Base-by-base conservation (phyloP, 2,797 vertebrate species). In the Spinus olivaceus region DNA sequence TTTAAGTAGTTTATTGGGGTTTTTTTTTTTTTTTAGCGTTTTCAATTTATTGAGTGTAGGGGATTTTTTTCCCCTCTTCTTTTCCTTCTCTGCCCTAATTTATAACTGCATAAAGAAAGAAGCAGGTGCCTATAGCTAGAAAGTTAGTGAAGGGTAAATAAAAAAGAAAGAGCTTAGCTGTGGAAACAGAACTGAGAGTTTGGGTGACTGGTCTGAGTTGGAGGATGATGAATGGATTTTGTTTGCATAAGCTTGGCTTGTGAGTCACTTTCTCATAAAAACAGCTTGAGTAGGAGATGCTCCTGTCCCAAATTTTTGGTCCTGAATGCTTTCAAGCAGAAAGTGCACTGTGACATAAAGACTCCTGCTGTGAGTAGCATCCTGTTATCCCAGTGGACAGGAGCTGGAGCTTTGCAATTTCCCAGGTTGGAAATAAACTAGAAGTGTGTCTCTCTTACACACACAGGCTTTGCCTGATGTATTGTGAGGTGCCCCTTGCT, bases 211-310 rank as follows among this genome's bases (percentile, higher is more conserved):
- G 69, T 94, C 81, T 71, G 89, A 92, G 76, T 56, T 94, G 87
- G 82, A 94, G 94, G 33, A 88, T 83, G 81, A 77, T 94, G 76
- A 89, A 95, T 90, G 81, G 79, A 61, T 83, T 90, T 60, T 90
- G 65, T 94, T 91, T 86, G 50, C 89, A 54, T 54, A 78, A 94
- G 59, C 72, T 85, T 94, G 91, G 82, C 76, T 81, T 83, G 79
- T 91, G 82, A 90, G 65, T 94, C 92, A 83, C 72, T 94, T 85
- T 94, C 72, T 94, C 76, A 63, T 86, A 88, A 92, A 94, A 91
- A 47, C 54, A 86, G 54, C 61, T 81, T 65, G 35, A 95, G 61
- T 30, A 71, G 46, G 72, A 90, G 85, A 94, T 91, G 65, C 79
- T 94, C 53, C 65, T 83, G 85, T 94, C 90, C 69, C 76, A 83